Base-by-base conservation (phyloP, 2,797 vertebrate genomes). In the Lacerta agilis region DNA sequence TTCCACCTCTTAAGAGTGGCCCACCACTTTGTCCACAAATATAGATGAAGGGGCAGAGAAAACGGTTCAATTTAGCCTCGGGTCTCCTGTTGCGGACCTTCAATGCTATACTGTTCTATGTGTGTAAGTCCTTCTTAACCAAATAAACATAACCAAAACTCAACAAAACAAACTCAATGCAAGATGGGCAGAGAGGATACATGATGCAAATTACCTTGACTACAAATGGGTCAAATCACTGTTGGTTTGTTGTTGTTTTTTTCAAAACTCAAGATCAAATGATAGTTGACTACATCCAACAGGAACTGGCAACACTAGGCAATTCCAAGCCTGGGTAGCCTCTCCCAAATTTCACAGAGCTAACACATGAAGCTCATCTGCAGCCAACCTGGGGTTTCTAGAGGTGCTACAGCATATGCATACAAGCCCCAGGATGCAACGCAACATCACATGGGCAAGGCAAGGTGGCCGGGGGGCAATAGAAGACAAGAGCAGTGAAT, bases 351-450 rank as follows among this genome's bases (percentile, higher is more conserved):
- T 69, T 55, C 43, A 11, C 8, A 5, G 23, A 49, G 23, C 23
- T 13, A 61, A 1, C 41, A 10, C 2, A 27, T 29, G 45, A 67
- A n/a, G 18, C 15, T 58, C 27, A 71, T 11, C 45, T 27, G 64
- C 18, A 18, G 55, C 11, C 45, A 9, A 33, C 11, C 17, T 9
- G 27, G 43, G 7, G 15, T 38, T 33, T 5, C 45, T 55, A 1
- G 2, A 58, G 1, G n/a, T 25, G 36, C 38, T n/a, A 15, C 38
- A 9, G 49, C 67, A 6, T 15, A 9, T 2, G 0, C 86, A 43
- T 0, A 82, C 45, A 0, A 86, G 41, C 89, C 91, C 92, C 81
- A 0, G 91, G 86, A 45, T 93, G 86, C 90, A 36, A 29, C 15
- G 2, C 91, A 85, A 58, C 1, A 1, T 84, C 10, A 82, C 55